These are phyloP conservation scores for Eupelmus urozonus DNA, from an alignment of 2,888 invertebrate species.

Conservation along the genomic window DNA sequence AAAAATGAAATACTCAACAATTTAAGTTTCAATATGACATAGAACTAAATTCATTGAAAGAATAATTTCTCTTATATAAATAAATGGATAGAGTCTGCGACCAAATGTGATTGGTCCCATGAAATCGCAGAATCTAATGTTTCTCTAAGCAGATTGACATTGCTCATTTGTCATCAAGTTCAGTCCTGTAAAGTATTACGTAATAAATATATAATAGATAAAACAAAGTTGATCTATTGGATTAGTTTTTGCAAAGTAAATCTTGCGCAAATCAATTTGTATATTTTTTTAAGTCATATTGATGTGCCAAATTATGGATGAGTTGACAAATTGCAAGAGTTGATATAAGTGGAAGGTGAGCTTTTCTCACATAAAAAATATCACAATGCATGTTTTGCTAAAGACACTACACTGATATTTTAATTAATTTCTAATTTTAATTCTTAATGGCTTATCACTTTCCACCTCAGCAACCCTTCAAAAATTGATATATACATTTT, in stretches of 20 bases:
- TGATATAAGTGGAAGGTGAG: constrained; percentile 58
- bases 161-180: constrained; percentile 13
- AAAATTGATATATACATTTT: constrained; percentile 50
- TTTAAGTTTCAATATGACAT: neutral
- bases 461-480: constrained; percentile 45
- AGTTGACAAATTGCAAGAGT: constrained; percentile 42
- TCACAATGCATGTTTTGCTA: constrained; percentile 48
- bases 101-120: constrained; percentile 59
- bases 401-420: constrained; percentile 45
- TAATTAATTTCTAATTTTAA: constrained; percentile 46
- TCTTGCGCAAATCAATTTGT: constrained; percentile 41
- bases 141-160: constrained; percentile 1
- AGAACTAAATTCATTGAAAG: constrained; percentile 5
- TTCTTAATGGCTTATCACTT: constrained; percentile 55
- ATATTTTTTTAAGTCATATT: constrained; percentile 53
- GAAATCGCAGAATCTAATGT: constrained; percentile 49
- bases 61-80: constrained; percentile 12
- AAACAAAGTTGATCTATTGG: constrained; percentile 13
- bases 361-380: constrained; percentile 55
- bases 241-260: constrained; percentile 13
- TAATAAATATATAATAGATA: constrained; percentile 3
- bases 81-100: constrained; percentile 38
- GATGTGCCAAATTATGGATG: constrained; percentile 35
- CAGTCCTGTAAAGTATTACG: constrained; percentile 1
- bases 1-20: constrained; percentile 23